Evolutionary conservation across 2,797 vertebrate species (phyloP), one percentile per base, ranked within the genome.

Genomic region (Crax fasciolata): DNA sequence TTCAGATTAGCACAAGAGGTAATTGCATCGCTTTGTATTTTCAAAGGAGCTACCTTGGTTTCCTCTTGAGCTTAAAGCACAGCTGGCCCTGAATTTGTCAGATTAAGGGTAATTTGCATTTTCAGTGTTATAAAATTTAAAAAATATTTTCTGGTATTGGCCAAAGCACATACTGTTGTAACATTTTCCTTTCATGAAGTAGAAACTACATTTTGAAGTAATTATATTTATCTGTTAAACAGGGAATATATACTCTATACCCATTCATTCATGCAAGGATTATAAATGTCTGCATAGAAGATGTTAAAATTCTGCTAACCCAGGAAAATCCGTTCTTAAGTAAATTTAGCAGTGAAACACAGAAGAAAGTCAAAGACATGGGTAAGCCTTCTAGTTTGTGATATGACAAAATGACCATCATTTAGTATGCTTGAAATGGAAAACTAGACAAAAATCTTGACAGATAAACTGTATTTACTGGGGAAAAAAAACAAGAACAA

Each of bases 1-100:
- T 99, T 99, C 98, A 98, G 99, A 95, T 96, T 99, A 96, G 99
- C 99, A 30, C 99, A 99, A 97, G 99, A 99, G 99, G 99, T 99
- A 98, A 98, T 77, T 62, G 18, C 24, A 27, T 25, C 49, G 72
- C 43, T 13, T 20, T 75, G 25, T 93, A 8, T 63, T 94, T 93
- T 71, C 41, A 13, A 10, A 80, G 30, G 30, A 63, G 24, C 3
- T 63, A 3, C 21, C 78, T 43, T 25, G 9, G 4, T 81, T 95
- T 89, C 30, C 39, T 62, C 3, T 5, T 44, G 28, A 87, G 44
- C 16, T 28, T 74, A 0, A 62, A 63, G 62, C 14, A 65, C 54
- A 93, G 30, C 46, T 88, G 91, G 28, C 58, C 61, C 71, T 71
- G 80, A 54, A 28, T 80, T 71, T 57, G 25, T 85, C 75, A 62